phyloP scores from a whole-genome alignment of 2,797 vertebrate genomes.

The Diceros bicornis region DNA sequence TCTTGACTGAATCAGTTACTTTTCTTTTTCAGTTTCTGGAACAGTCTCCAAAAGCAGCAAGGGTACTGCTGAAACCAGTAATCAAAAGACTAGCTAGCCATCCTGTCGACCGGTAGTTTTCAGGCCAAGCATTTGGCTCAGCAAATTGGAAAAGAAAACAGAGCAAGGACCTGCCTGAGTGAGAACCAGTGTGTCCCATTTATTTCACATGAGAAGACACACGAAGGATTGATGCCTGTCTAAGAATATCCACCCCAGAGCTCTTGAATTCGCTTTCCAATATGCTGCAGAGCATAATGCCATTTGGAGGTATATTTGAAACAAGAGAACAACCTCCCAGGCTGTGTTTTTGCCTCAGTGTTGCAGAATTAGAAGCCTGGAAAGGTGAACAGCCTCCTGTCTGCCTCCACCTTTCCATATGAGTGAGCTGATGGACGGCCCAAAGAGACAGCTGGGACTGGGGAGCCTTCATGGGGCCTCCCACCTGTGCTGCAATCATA shows the following conservation, averaged over 20 bases:
- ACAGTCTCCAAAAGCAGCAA: conserved; percentile 26
- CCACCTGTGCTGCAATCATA: conserved; percentile 66
- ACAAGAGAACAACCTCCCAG: neutral
- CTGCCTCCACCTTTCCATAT: conserved; percentile 52
- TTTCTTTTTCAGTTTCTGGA: conserved; percentile 38
- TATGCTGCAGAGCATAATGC: neutral
- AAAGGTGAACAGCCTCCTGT: conserved; percentile 66
- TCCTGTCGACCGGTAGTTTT: neutral
- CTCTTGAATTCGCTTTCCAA: neutral
- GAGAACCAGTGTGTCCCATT: neutral
- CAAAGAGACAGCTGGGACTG: conserved; percentile 79
- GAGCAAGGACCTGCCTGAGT: neutral
- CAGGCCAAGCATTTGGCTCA: conserved; percentile 61
- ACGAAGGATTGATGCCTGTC: neutral
- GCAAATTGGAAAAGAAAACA: conserved; percentile 16
- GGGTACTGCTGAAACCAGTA: neutral
- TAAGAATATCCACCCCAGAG: neutral
- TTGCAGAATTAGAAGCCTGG: conserved; percentile 29
- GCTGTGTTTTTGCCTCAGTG: neutral
- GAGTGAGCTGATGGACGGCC: conserved; percentile 1
- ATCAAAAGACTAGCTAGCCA: conserved; percentile 53
- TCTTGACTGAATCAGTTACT: neutral
- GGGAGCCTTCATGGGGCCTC: neutral
- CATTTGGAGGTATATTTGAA: conserved; percentile 34
- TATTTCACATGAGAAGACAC: neutral